Percentiles rank a stretch among this genome's conserved stretches.
phyloP scores from a whole-genome alignment of 2,797 vertebrate genomes.

The Pogonophryne albipinna region DNA sequence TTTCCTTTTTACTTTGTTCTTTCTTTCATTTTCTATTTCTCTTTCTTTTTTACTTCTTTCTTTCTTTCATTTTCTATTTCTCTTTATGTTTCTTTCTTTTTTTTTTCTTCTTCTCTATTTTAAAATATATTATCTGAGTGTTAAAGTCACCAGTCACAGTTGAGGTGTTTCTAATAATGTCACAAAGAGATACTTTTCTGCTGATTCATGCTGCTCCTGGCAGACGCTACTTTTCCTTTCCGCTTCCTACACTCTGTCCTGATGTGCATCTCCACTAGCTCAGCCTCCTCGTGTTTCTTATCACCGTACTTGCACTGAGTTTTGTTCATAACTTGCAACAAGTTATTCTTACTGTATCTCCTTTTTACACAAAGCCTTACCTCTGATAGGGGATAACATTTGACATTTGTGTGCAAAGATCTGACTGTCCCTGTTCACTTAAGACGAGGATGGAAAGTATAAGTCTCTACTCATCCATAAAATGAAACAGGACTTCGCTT shows the following conservation, averaged over 20 bases:
- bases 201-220: constrained; percentile 21
- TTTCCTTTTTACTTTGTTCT: neutral
- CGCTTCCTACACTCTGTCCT: constrained; percentile 13
- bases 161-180: constrained; percentile 3
- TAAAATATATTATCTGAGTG: constrained; percentile 16
- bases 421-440: constrained; percentile 6
- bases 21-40: neutral
- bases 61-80: neutral
- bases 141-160: constrained; percentile 9
- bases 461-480: constrained; percentile 5
- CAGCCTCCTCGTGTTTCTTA: constrained; percentile 11
- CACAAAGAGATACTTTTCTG: constrained; percentile 25
- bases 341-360: neutral
- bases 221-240: constrained; percentile 13
- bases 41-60: neutral
- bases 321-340: constrained; percentile 1
- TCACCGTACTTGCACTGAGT: neutral
- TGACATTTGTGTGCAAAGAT: constrained; percentile 6
- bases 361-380: neutral
- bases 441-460: neutral
- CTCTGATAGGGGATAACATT: neutral
- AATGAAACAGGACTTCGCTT: constrained; percentile 29
- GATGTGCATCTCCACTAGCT: constrained; percentile 6
- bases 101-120: too few species aligned
- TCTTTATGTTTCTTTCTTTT: neutral